Evolutionary conservation across 1,140 invertebrate species (phyloP).

Genomic region (Nephotettix cincticeps): DNA sequence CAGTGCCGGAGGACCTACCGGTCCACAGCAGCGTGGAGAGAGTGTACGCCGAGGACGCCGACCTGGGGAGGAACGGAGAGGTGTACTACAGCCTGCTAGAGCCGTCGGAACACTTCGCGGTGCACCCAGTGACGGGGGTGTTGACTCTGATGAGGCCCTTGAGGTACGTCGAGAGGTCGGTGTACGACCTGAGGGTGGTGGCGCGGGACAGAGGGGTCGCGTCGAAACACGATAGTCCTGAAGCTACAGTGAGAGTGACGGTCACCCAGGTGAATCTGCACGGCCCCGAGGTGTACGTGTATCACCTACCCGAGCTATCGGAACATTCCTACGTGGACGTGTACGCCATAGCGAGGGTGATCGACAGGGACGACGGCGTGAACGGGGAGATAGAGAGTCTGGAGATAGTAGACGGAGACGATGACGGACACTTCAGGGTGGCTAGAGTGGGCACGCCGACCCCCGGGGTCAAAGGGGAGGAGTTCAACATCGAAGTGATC

Average conservation of each 20-base stretch:
- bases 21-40: conserved; percentile 73
- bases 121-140: conserved; percentile 88
- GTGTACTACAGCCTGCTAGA: conserved; percentile 93
- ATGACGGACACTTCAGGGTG: conserved; percentile 81
- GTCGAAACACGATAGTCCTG: conserved; percentile 60
- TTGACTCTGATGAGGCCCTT: conserved; percentile 80
- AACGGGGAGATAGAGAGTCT: conserved; percentile 80
- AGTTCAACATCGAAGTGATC: conserved; percentile 74
- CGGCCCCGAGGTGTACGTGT: conserved; percentile 78
- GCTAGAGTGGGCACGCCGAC: conserved; percentile 52
- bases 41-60: conserved; percentile 88
- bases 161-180: conserved; percentile 59
- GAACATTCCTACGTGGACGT: conserved; percentile 82
- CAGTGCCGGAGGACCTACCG: conserved; percentile 83
- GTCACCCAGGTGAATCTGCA: conserved; percentile 84
- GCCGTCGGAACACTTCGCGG: conserved; percentile 81
- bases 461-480: conserved; percentile 52
- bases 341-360: conserved; percentile 84
- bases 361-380: conserved; percentile 76
- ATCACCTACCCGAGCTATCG: conserved; percentile 74
- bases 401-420: conserved; percentile 86
- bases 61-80: conserved; percentile 90
- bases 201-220: conserved; percentile 78
- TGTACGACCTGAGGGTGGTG: conserved; percentile 73
- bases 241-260: conserved; percentile 68